Percentiles rank a stretch among this genome's conserved stretches.
Evolutionary conservation across 2,888 invertebrate genomes (phyloP).

Genomic region (Temnothorax unifasciatus): DNA sequence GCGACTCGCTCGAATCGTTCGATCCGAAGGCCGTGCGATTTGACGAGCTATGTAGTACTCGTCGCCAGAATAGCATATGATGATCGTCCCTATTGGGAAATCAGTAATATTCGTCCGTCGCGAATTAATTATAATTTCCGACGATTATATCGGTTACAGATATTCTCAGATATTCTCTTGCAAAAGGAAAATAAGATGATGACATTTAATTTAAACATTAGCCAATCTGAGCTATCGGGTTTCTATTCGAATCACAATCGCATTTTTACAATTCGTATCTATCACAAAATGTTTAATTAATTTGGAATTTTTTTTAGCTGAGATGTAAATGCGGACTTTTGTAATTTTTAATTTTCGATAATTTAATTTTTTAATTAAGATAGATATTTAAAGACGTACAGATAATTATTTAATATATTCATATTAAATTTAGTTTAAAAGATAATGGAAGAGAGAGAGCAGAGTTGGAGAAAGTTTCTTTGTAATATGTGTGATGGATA

Average conservation of each 20-base stretch:
- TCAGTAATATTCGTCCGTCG: not conserved
- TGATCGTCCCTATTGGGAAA: not conserved
- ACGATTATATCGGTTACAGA: not conserved
- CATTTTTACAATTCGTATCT: not conserved
- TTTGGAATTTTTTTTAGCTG: not conserved
- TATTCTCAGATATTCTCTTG: not conserved
- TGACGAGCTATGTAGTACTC: not conserved
- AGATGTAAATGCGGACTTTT: not conserved
- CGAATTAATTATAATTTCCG: not conserved
- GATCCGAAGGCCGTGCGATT: constrained; percentile 45
- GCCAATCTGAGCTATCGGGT: not conserved
- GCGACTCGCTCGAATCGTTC: constrained; percentile 51
- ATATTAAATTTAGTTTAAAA: not conserved
- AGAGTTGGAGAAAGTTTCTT: not conserved
- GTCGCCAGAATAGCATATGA: not conserved
- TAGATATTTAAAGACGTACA: not conserved
- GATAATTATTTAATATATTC: not conserved
- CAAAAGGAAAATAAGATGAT: not conserved
- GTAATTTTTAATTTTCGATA: not conserved
- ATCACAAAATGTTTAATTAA: not conserved
- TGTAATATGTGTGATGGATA: not conserved
- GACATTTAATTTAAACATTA: not conserved
- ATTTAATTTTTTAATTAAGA: not conserved
- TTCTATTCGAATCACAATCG: not conserved
- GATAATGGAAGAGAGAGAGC: not conserved